Evolutionary conservation across 1,140 invertebrate species (phyloP), one percentile per base, ranked within the genome.

Genomic region (Achroia grisella): DNA sequence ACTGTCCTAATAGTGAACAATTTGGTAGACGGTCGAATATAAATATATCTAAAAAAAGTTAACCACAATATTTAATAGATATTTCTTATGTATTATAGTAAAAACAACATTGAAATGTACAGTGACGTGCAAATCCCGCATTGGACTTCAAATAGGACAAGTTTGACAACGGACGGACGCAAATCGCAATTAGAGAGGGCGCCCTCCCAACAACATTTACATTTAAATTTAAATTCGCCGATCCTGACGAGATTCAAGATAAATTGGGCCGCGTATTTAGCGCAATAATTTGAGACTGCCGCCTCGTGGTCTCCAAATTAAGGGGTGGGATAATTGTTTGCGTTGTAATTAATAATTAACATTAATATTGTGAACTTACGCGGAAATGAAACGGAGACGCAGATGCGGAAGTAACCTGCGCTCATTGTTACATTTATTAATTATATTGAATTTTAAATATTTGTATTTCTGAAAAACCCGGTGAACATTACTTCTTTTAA

Each of bases 151-250:
- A 52, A 44, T 32, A 46, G 52, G 56, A 57, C 55, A 69, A 73
- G 33, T 73, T 68, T 72, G 71, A 69, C 71, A 69, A 66, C 62
- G 58, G 52, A 52, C 61, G 54, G 67, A 63, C 62, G 63, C 45
- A 52, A 48, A 51, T 72, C 62, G 67, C 72, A 77, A 80, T 80
- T 80, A 80, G 69, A 73, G 55, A 63, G 66, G 59, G 56, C 68
- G 56, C 52, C 50, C 60, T 56, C 68, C n/a, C 61, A 50, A 63
- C 71, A 77, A 73, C 76, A 83, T 83, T 83, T 83, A 81, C 79
- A 83, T 83, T 83, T 83, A 78, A 83, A 83, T 81, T 78, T 73
- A 72, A 80, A 83, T 76, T 76, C 69, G 47, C 59, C 67, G 65
- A 71, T 76, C 74, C 63, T 78, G 72, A 75, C 75, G 67, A 74